Evolutionary conservation across 2,113 vertebrate genomes (phyloP), one percentile per base, ranked within the genome.

Genomic region (Neotragus pygmaeus): DNA sequence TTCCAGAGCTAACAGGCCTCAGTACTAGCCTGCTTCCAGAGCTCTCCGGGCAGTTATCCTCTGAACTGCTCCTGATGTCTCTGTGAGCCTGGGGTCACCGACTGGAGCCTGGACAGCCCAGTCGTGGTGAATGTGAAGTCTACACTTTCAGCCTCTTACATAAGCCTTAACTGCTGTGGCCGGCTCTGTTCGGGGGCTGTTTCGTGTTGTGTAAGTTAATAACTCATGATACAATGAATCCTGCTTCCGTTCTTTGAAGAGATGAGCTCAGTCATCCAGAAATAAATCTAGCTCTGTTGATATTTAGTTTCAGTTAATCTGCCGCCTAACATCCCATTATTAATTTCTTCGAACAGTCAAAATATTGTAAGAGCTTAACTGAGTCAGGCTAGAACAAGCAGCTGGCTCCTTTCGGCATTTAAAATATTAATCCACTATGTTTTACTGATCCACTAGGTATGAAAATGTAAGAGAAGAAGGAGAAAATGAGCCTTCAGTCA

Each of bases 321-420:
- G 60, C 96, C 83, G 6, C 88, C 97, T 98, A 94, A 92, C 96
- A 92, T 98, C 58, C 97, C 85, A 93, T 98, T 99, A 98, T 98
- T 98, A 98, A 98, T 98, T 98, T 58, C 96, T 98, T 98, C 95
- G 6, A 98, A 94, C 95, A 97, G 93, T 93, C 96, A 95, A 96
- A 98, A 98, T 98, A 98, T 97, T 98, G 64, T 97, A 97, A 97
- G 98, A 98, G 97, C 98, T 98, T 98, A 98, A 98, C 96, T 94
- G 97, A 99, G 97, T 97, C 98, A 98, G 96, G 93, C 97, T 97
- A 89, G 98, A 98, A 95, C 95, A 98, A 98, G 98, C 96, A 98
- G 95, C 97, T 98, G 95, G 95, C 97, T 97, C 90, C 81, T 93
- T 36, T 45, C 13, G 64, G 96, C 94, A 92, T 98, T 98, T 98